Conservation (phyloP, 2,113 vertebrate genomes). For the Pseudorasbora parva region DNA sequence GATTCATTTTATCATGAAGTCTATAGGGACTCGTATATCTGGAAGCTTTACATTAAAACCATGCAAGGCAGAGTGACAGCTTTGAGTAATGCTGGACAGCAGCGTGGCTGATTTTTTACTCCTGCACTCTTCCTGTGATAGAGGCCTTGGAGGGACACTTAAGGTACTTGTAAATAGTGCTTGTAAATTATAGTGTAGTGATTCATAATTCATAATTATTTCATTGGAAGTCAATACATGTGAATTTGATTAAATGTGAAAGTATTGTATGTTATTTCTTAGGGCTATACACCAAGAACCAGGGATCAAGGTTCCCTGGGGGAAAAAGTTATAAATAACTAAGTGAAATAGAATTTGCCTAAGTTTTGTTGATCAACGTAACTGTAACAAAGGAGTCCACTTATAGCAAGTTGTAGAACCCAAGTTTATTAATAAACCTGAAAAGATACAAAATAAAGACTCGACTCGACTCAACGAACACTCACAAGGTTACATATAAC, state of each 20-base stretch:
- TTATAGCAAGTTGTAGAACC: too few relatives aligned
- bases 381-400: too few relatives aligned
- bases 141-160: not conserved
- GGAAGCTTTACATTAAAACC: conserved; percentile 18
- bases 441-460: too few relatives aligned
- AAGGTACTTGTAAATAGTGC: not conserved
- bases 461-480: too few relatives aligned
- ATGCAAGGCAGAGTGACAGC: conserved; percentile 12
- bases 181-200: too few relatives aligned
- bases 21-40: conserved; percentile 3
- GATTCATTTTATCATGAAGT: conserved; percentile 17
- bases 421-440: too few relatives aligned
- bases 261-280: not conserved
- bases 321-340: too few relatives aligned
- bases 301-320: too few relatives aligned
- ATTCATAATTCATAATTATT: too few relatives aligned
- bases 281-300: not conserved
- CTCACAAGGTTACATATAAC: too few relatives aligned
- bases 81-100: conserved; percentile 21
- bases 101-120: not conserved
- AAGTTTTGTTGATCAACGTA: too few relatives aligned
- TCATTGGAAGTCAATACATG: not conserved
- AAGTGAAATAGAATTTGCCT: too few relatives aligned
- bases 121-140: not conserved
- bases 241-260: not conserved